Conservation (phyloP, 1,140 invertebrate genomes). For the Sesamia nonagrioides region DNA sequence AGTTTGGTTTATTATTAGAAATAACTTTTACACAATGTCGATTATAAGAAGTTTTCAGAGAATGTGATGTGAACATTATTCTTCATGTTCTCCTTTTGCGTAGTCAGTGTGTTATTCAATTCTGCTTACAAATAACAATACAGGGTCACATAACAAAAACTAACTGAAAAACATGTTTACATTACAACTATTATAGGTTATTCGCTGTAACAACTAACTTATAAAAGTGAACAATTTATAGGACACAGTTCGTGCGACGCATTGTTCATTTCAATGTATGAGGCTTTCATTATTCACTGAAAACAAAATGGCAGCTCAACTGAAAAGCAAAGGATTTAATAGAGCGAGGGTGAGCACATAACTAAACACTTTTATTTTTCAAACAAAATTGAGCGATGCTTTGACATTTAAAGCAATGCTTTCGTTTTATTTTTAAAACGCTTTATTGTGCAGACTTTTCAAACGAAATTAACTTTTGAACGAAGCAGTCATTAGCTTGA, state of each 20-base stretch:
- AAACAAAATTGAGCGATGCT: background rate
- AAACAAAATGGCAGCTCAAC: constrained; percentile 8
- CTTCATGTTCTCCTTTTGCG: background rate
- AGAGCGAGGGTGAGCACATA: constrained; percentile 6
- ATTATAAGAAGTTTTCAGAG: background rate
- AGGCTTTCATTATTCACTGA: constrained; percentile 2
- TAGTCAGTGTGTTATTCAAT: constrained; percentile 1
- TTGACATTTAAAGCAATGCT: background rate
- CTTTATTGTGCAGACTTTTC: background rate
- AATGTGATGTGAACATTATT: background rate
- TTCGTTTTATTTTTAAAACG: too few species aligned
- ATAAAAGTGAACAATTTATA: constrained; percentile 19
- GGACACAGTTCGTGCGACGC: background rate
- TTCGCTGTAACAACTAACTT: constrained; percentile 4
- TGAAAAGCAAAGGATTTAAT: constrained; percentile 12
- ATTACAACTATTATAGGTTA: constrained; percentile 9
- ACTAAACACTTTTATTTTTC: background rate
- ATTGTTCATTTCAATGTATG: background rate
- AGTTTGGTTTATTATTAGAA: background rate
- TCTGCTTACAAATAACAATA: background rate
- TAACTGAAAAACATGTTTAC: constrained; percentile 26
- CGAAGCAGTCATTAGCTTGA: too few species aligned
- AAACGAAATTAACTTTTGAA: background rate
- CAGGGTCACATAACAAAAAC: constrained; percentile 13
- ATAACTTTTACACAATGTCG: background rate